phyloP scores from a whole-genome alignment of 2,888 invertebrate species.

The Eupeodes latifasciatus region DNA sequence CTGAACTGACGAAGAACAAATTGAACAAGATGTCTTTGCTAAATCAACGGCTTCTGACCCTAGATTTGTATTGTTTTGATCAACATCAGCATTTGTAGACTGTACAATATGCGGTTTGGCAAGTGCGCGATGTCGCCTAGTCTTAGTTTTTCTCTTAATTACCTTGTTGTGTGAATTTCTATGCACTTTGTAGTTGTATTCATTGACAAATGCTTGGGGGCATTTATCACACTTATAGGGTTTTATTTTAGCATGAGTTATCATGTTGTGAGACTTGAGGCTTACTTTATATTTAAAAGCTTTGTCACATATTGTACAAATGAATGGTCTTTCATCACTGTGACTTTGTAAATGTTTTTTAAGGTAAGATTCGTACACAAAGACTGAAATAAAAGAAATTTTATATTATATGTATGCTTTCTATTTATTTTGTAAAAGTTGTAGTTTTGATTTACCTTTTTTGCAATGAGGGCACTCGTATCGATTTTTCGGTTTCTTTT shows the following conservation, averaged over 20 bases:
- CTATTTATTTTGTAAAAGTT: neutral
- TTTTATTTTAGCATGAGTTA: conserved; percentile 19
- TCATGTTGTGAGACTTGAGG: conserved; percentile 11
- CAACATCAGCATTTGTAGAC: neutral
- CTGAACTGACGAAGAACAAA: neutral
- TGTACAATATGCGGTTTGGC: neutral
- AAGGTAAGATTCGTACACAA: conserved; percentile 12
- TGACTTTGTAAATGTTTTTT: conserved; percentile 28
- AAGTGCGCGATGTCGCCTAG: neutral
- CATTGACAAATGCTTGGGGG: conserved; percentile 10
- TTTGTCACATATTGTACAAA: conserved; percentile 14
- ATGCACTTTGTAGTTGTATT: conserved; percentile 20
- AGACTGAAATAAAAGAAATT: conserved; percentile 4
- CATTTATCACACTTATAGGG: conserved; percentile 30
- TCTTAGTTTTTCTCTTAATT: neutral
- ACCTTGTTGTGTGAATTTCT: conserved; percentile 22
- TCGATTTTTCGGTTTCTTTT: neutral
- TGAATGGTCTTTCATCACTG: conserved; percentile 6
- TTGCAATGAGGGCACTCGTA: conserved; percentile 17
- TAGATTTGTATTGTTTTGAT: neutral
- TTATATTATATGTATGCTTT: neutral
- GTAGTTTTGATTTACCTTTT: conserved; percentile 7
- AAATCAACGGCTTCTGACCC: neutral
- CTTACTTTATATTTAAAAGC: conserved; percentile 23
- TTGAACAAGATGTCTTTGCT: neutral